phyloP scores from a whole-genome alignment of 2,797 vertebrate species.

The Anguilla anguilla region DNA sequence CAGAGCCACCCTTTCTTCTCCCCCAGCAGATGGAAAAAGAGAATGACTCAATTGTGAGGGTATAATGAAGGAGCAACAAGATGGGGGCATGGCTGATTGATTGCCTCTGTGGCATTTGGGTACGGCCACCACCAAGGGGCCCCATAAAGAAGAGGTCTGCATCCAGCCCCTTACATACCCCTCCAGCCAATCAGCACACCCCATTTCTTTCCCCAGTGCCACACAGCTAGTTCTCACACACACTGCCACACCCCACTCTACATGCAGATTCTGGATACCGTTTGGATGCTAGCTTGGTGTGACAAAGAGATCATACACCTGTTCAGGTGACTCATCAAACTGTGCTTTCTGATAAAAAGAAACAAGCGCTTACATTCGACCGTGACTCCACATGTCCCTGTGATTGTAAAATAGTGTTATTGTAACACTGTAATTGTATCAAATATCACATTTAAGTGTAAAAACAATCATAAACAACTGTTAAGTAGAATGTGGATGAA shows the following conservation, averaged over 20 bases:
- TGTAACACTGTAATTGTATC: not conserved
- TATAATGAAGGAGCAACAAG: not conserved
- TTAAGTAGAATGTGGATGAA: not conserved
- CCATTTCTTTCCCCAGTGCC: not conserved
- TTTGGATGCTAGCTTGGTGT: not conserved
- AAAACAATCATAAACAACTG: not conserved
- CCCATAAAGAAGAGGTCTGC: not conserved
- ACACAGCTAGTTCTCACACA: slow-evolving; percentile 2
- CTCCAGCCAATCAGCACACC: not conserved
- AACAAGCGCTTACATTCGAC: not conserved
- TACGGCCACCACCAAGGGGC: not conserved
- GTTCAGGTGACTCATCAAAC: not conserved
- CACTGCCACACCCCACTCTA: not conserved
- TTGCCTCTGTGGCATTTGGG: not conserved
- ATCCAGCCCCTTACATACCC: not conserved
- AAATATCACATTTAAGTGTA: not conserved
- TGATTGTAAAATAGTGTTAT: not conserved
- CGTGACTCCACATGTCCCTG: not conserved
- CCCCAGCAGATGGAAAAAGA: not conserved
- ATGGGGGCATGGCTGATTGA: not conserved
- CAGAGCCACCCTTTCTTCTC: not conserved
- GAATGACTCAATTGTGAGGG: not conserved
- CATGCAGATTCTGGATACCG: not conserved
- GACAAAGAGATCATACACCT: not conserved
- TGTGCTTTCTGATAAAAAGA: not conserved